Evolutionary conservation across 2,113 vertebrate species (phyloP).

Genomic region (Drymodes brunneopygia): DNA sequence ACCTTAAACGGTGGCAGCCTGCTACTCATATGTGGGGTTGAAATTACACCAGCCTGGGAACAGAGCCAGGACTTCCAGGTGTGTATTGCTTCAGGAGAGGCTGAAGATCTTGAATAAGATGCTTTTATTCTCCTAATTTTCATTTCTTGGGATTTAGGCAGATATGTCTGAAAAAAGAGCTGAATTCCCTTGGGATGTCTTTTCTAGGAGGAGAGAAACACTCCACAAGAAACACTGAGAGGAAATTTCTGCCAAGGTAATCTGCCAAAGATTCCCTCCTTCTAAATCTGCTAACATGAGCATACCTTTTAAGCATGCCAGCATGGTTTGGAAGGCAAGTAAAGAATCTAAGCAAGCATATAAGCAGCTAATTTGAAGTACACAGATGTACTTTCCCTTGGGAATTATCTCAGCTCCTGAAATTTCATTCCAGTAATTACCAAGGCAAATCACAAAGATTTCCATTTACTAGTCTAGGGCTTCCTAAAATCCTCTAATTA

Average conservation of each 20-base stretch:
- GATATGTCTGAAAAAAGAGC: not conserved
- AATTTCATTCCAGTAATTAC: slow-evolving; percentile 45
- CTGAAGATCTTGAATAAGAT: not conserved
- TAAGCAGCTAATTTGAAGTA: slow-evolving; percentile 52
- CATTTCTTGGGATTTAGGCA: not conserved
- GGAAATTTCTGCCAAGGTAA: not conserved
- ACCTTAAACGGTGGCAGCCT: not conserved
- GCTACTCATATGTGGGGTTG: not conserved
- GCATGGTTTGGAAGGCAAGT: slow-evolving; percentile 14
- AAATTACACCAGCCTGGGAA: slow-evolving; percentile 16
- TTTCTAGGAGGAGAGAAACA: not conserved
- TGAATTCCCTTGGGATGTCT: not conserved
- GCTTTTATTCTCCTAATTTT: not conserved
- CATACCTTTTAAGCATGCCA: slow-evolving; percentile 17
- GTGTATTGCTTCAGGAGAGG: not conserved
- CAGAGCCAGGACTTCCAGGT: not conserved
- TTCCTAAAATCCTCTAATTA: slow-evolving; percentile 42
- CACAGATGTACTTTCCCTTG: slow-evolving; percentile 15
- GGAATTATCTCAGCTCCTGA: slow-evolving; percentile 12
- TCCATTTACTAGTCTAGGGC: slow-evolving; percentile 35
- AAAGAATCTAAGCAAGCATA: slow-evolving; percentile 45
- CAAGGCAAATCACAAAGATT: slow-evolving; percentile 50
- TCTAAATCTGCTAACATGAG: slow-evolving; percentile 7
- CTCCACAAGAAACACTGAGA: not conserved
- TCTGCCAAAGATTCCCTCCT: not conserved